phyloP scores from a whole-genome alignment of 2,113 vertebrate species.

The Hassar affinis region DNA sequence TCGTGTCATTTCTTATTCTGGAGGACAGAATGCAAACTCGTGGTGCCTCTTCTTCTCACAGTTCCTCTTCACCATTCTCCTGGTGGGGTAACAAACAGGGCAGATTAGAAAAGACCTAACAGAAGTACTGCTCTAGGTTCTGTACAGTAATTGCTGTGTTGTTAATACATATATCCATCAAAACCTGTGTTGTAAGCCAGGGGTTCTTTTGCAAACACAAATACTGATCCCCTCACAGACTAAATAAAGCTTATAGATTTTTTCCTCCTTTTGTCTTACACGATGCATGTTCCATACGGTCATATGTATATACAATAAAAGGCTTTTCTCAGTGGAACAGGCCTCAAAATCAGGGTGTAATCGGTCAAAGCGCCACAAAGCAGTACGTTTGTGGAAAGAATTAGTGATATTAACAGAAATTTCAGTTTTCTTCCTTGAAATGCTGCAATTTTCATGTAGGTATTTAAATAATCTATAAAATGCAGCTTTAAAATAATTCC shows the following conservation, averaged over 20 bases:
- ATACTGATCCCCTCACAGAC: not conserved
- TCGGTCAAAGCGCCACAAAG: constrained; percentile 36
- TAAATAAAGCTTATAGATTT: constrained; percentile 32
- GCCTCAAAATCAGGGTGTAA: constrained; percentile 20
- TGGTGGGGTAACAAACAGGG: constrained; percentile 27
- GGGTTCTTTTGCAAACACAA: constrained; percentile 2
- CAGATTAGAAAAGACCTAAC: not conserved
- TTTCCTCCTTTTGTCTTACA: constrained; percentile 27
- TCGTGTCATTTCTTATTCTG: too few relatives aligned
- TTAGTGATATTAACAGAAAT: not conserved
- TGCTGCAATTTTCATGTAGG: not conserved
- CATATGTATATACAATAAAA: constrained; percentile 36
- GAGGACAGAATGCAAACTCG: not conserved
- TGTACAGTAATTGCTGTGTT: not conserved
- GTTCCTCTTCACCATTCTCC: constrained; percentile 54
- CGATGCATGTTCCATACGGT: constrained; percentile 19
- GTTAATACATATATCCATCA: not conserved
- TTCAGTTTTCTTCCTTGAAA: not conserved
- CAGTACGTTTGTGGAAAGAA: constrained; percentile 4
- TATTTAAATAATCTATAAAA: not conserved
- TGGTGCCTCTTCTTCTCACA: constrained; percentile 8
- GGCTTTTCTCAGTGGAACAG: constrained; percentile 51
- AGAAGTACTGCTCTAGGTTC: not conserved
- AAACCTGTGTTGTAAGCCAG: not conserved
- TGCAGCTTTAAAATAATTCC: not conserved